phyloP scores from a whole-genome alignment of 2,113 vertebrate genomes.

The Canis aureus region DNA sequence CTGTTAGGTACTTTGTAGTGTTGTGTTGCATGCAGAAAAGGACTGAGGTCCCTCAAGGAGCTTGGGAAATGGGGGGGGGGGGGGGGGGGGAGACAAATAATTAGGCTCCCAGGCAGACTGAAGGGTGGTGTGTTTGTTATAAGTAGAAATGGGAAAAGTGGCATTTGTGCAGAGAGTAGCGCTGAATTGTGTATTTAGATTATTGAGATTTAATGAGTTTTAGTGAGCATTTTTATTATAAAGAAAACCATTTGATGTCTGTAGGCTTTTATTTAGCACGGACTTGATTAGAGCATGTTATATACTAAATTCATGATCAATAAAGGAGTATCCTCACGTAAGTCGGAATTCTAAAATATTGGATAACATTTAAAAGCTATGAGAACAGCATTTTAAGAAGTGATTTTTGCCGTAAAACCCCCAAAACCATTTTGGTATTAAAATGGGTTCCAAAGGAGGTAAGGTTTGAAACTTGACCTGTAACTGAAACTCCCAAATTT shows the following conservation, averaged over 20 bases:
- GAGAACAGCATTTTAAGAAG: conserved; percentile 30
- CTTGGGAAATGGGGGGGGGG: not conserved
- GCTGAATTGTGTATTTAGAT: conserved; percentile 40
- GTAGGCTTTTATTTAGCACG: conserved; percentile 28
- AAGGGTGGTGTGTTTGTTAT: not conserved
- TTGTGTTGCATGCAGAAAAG: not conserved
- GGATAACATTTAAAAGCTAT: conserved; percentile 35
- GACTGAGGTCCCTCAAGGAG: not conserved
- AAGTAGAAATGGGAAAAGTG: not conserved
- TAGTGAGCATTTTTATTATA: conserved; percentile 46
- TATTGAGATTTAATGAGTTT: not conserved
- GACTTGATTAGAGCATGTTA: not conserved
- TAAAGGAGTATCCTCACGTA: not conserved
- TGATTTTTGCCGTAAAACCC: not conserved
- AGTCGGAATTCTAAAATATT: not conserved
- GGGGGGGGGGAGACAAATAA: not conserved
- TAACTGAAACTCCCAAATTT: conserved; percentile 49
- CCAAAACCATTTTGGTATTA: conserved; percentile 7
- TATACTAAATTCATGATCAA: conserved; percentile 19
- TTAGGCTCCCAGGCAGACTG: not conserved
- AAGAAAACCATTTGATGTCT: conserved; percentile 28
- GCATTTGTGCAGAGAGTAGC: conserved; percentile 1
- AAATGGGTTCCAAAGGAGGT: conserved; percentile 5
- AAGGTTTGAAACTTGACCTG: conserved; percentile 38
- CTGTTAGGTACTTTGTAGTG: not conserved